Base-by-base conservation (phyloP, 2,113 vertebrate species). In the Lepus americanus region DNA sequence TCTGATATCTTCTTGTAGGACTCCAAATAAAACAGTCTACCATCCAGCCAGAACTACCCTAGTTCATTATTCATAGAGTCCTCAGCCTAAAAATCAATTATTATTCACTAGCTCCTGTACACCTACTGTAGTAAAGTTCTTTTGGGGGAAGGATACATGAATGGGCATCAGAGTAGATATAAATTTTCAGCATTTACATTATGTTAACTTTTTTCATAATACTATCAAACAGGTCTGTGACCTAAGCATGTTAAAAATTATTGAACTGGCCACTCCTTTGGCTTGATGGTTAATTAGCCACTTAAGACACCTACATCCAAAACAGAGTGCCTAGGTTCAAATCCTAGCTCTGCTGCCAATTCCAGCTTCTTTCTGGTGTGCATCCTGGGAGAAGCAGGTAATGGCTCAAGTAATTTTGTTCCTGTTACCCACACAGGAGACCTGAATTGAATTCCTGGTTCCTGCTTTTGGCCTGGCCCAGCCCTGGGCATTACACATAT, bases 171-270 rank as follows among this genome's bases (percentile, higher is more conserved):
- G 63, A 78, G n/a, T 69, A 76, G 27, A 83, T 13, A 16, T 39
- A 83, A 87, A 36, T 39, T 73, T 74, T 87, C 51, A n/a, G 27
- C 74, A 36, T 76, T 76, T 77, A 61, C 16, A 63, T 33, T 87
- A 67, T 17, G 29, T 36, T 80, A 79, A 92, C 11, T 79, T 94
- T 79, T 36, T 44, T 44, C 7, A 59, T 17, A 73, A 90, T 39
- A 90, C 55, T 39, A 91, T 16, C 31, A 81, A 91, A 29, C 0
- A 92, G 19, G 17, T 63, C 31, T 79, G 33, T 61, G 27, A 79
- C 36, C 44, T 49, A 82, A 92, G 22, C 49, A 86, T 63, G 53
- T 67, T 69, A 86, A 94, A 89, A 82, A 82, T 22, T 92, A 23
- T 36, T 89, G 44, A 44, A 44, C 6, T 44, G 44, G 44, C 44